These are phyloP conservation scores for Xylophagus ater DNA, from an alignment of 2,888 invertebrate species.

Conservation along the genomic window DNA sequence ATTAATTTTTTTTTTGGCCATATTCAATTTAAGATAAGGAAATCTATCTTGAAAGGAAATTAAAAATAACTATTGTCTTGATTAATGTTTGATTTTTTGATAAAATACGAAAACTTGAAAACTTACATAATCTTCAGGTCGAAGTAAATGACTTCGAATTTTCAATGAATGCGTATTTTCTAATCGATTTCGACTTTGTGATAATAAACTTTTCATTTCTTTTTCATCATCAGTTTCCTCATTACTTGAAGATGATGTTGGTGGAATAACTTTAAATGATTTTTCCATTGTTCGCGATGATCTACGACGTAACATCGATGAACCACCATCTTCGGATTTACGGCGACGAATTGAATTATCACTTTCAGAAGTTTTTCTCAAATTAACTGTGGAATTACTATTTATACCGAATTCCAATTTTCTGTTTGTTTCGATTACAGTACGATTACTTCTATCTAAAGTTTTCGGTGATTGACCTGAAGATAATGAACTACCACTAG, in stretches of 20 bases:
- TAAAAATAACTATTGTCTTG: neutral
- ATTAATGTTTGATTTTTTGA: neutral
- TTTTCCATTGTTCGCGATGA: constrained; percentile 37
- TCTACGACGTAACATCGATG: constrained; percentile 25
- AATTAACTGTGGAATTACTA: constrained; percentile 34
- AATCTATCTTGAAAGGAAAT: neutral
- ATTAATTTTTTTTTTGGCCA: too few species aligned
- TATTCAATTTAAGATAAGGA: neutral
- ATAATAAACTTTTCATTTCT: constrained; percentile 35
- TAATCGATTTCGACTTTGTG: constrained; percentile 33
- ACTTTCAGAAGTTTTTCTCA: constrained; percentile 34
- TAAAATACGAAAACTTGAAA: neutral
- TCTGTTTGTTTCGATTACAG: constrained; percentile 25
- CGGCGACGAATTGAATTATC: constrained; percentile 36
- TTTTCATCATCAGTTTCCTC: constrained; percentile 36
- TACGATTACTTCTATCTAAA: constrained; percentile 20
- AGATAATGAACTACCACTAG: constrained; percentile 27
- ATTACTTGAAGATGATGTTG: constrained; percentile 35
- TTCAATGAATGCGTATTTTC: constrained; percentile 37
- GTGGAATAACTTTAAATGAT: constrained; percentile 32
- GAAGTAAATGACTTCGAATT: constrained; percentile 37
- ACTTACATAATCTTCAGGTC: constrained; percentile 41
- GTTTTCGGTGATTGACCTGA: constrained; percentile 33
- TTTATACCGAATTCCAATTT: constrained; percentile 37
- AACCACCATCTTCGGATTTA: constrained; percentile 20